A percentile compares a stretch with the other conserved stretches of the same genome.
These are phyloP conservation scores for Allochrocebus solatus DNA, from an alignment of 2,797 vertebrate species.

Conservation along the genomic window DNA sequence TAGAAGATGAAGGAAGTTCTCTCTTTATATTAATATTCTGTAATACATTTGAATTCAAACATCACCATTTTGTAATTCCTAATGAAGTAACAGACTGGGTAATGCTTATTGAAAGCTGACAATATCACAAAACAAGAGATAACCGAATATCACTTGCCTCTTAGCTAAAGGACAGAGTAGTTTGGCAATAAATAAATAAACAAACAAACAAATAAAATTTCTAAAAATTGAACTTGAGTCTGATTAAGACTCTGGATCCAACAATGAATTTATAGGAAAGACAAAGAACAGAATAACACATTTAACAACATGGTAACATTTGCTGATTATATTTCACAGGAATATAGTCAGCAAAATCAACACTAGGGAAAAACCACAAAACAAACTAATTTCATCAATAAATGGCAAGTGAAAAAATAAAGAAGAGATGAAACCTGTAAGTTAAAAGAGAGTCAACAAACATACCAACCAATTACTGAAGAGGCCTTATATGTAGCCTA, in stretches of 20 bases:
- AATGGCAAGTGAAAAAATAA: background rate
- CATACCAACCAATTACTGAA: background rate
- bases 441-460: background rate
- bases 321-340: background rate
- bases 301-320: background rate
- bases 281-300: background rate
- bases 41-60: background rate
- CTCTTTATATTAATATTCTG: background rate
- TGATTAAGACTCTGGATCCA: background rate
- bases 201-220: background rate
- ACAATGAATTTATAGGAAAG: background rate
- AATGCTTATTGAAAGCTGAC: background rate
- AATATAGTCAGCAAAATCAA: background rate
- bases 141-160: background rate
- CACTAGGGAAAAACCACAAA: background rate
- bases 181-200: background rate
- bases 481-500: background rate
- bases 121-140: background rate
- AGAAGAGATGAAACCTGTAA: background rate
- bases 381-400: background rate
- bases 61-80: background rate
- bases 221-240: background rate
- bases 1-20: background rate
- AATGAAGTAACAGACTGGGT: background rate
- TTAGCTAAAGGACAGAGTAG: background rate